Conservation (phyloP, 1,140 invertebrate species). For the Nixonia krombeini region DNA sequence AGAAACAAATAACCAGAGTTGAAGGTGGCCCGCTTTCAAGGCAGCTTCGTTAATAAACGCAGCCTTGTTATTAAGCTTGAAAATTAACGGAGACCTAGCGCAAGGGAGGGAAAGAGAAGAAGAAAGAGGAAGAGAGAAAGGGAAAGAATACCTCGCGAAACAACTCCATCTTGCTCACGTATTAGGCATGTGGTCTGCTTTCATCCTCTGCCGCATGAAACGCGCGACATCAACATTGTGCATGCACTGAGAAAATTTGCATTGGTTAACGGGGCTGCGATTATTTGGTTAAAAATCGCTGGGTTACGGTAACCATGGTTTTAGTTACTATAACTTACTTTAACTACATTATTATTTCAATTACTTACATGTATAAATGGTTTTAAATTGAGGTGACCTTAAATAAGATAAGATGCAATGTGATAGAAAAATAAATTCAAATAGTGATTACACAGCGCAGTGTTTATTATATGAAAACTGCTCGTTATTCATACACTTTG, state of each 20-base stretch:
- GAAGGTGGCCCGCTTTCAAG: constrained; percentile 61
- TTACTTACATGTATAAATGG: too few relatives aligned
- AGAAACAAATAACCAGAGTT: constrained; percentile 68
- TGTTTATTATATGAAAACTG: too few relatives aligned
- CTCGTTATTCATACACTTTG: too few relatives aligned
- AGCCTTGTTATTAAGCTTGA: constrained; percentile 60
- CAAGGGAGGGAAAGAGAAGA: constrained; percentile 37
- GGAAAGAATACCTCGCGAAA: constrained; percentile 48
- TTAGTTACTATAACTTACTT: too few relatives aligned
- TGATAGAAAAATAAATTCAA: too few relatives aligned
- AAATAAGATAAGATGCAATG: too few relatives aligned
- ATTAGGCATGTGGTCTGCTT: constrained; percentile 43
- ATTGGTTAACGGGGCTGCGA: constrained; percentile 31
- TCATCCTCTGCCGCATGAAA: constrained; percentile 46
- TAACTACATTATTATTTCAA: too few relatives aligned
- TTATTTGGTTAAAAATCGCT: too few relatives aligned
- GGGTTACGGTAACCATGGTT: too few relatives aligned
- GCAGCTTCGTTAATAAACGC: constrained; percentile 63
- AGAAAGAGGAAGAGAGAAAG: constrained; percentile 36
- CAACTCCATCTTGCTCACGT: constrained; percentile 53
- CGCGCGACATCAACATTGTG: constrained; percentile 31
- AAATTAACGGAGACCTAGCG: constrained; percentile 61
- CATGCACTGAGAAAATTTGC: constrained; percentile 47
- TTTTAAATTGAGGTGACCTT: too few relatives aligned
- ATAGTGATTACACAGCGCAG: too few relatives aligned